Percentiles rank a stretch among this genome's conserved stretches.
phyloP scores from a whole-genome alignment of 2,797 vertebrate genomes.

The Galagoides demidoff region DNA sequence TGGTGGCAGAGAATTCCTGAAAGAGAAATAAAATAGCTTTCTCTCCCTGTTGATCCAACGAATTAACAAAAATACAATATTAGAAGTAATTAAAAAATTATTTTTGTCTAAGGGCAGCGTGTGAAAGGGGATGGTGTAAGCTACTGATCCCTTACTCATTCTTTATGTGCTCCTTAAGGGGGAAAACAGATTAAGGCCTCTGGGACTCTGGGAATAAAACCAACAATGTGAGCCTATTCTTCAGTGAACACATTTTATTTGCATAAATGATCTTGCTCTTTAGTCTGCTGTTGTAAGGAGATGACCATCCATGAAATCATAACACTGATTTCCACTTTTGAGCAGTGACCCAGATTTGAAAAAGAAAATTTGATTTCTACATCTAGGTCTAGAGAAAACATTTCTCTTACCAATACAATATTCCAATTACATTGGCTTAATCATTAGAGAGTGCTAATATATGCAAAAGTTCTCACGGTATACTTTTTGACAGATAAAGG shows the following conservation, averaged over 20 bases:
- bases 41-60: background rate
- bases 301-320: conserved; percentile 36
- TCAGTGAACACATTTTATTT: conserved; percentile 23
- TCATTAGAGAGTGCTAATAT: background rate
- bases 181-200: background rate
- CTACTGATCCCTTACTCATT: conserved; percentile 6
- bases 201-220: conserved; percentile 58
- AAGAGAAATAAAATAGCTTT: background rate
- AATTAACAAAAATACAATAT: conserved; percentile 6
- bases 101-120: conserved; percentile 20
- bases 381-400: conserved; percentile 18
- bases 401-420: conserved; percentile 50
- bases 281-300: background rate
- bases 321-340: conserved; percentile 59
- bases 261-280: conserved; percentile 59
- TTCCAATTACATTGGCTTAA: conserved; percentile 36
- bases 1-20: conserved; percentile 45
- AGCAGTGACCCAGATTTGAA: conserved; percentile 46
- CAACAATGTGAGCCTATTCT: conserved; percentile 43
- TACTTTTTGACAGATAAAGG: conserved; percentile 30
- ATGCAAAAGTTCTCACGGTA: conserved; percentile 27
- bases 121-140: background rate
- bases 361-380: conserved; percentile 46
- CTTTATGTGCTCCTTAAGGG: background rate
- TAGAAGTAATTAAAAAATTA: conserved; percentile 34